A percentile compares a stretch with the other conserved stretches of the same genome.
Conservation (phyloP, 2,113 vertebrate species). For the Apus apus region DNA sequence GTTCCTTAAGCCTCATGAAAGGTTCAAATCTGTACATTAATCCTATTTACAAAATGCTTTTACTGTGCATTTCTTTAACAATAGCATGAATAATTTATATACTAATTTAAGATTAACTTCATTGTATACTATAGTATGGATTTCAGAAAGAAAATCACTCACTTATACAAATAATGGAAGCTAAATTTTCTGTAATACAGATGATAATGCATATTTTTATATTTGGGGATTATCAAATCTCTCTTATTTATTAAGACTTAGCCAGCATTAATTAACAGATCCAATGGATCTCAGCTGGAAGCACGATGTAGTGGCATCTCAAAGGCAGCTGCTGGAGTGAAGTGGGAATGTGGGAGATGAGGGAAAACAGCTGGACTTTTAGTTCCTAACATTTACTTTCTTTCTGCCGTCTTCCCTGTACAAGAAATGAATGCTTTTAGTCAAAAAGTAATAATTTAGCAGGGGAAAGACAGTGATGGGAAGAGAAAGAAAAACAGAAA, state of each 20-base stretch:
- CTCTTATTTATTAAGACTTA: not conserved
- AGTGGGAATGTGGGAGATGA: not conserved
- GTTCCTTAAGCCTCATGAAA: not conserved
- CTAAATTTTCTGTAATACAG: not conserved
- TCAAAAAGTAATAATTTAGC: not conserved
- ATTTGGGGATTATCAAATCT: not conserved
- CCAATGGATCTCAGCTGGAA: not conserved
- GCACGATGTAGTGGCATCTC: not conserved
- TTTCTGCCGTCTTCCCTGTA: not conserved
- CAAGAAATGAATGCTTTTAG: not conserved
- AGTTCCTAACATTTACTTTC: not conserved
- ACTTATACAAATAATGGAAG: not conserved
- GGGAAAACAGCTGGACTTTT: not conserved
- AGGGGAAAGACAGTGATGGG: not conserved
- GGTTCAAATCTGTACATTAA: not conserved
- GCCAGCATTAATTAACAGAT: constrained; percentile 3
- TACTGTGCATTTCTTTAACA: not conserved
- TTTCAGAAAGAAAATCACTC: not conserved
- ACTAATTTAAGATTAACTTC: not conserved
- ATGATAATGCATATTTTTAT: not conserved
- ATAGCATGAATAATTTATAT: not conserved
- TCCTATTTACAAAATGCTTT: not conserved
- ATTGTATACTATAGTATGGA: not conserved
- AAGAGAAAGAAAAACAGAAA: not conserved
- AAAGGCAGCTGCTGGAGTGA: not conserved